Conservation (phyloP, 1,140 invertebrate genomes). For the Marisa cornuarietis region DNA sequence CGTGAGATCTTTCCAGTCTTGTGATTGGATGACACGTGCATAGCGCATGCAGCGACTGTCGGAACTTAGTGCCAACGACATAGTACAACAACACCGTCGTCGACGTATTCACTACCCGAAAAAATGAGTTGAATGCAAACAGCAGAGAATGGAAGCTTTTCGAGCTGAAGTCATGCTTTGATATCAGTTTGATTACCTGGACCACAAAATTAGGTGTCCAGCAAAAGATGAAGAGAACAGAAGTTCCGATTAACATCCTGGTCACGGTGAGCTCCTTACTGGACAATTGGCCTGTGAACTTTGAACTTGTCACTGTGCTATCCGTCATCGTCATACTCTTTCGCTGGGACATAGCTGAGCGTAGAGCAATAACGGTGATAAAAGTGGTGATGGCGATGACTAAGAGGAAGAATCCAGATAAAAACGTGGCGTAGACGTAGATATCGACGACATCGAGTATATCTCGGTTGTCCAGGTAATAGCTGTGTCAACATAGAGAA, state of each 20-base stretch:
- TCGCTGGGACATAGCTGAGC: conserved; percentile 12
- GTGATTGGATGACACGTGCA: no score
- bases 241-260: conserved; percentile 21
- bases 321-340: not conserved
- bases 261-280: conserved; percentile 9
- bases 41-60: no score
- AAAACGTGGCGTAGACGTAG: conserved; percentile 11
- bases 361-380: conserved; percentile 10
- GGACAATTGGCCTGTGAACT: no score
- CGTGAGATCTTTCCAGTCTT: no score
- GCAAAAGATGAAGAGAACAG: conserved; percentile 20
- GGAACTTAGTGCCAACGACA: no score
- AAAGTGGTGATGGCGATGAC: conserved; percentile 14
- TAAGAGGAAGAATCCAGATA: conserved; percentile 10
- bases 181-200: not conserved
- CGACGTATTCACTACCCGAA: no score
- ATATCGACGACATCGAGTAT: conserved; percentile 12
- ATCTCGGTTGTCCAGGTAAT: not conserved
- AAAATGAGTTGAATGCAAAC: no score
- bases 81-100: no score
- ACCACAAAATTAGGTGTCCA: conserved; percentile 10
- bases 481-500: no score
- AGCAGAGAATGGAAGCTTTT: no score
- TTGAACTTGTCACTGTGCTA: not conserved
- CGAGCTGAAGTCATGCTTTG: no score